Conservation (phyloP, 2,113 vertebrate species). For the Petaurus breviceps region DNA sequence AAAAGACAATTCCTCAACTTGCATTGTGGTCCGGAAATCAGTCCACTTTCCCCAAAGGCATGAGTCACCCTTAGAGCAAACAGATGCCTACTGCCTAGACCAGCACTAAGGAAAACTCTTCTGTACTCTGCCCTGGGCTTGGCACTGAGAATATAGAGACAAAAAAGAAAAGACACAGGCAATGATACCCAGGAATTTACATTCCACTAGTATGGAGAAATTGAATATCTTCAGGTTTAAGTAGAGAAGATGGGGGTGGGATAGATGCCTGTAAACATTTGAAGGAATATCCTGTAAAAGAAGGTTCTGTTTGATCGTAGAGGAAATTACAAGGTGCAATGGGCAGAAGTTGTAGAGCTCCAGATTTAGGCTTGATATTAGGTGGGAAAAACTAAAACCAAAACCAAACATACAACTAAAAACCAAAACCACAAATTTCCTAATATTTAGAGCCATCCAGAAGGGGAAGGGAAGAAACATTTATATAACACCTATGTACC, state of each 20-base stretch:
- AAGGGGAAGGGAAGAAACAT: neutral
- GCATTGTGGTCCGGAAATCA: neutral
- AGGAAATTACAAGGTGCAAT: neutral
- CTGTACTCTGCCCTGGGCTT: neutral
- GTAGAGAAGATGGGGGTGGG: neutral
- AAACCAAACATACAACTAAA: neutral
- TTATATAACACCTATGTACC: neutral
- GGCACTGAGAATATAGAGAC: neutral
- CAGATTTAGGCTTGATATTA: neutral
- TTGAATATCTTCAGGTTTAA: neutral
- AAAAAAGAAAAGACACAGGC: neutral
- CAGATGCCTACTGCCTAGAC: neutral
- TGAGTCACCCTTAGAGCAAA: neutral
- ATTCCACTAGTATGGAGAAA: neutral
- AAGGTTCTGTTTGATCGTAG: neutral
- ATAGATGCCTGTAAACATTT: neutral
- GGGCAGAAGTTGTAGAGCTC: neutral
- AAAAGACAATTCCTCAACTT: neutral
- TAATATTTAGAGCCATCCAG: neutral
- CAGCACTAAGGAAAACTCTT: rapidly evolving
- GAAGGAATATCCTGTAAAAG: neutral
- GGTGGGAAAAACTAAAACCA: neutral
- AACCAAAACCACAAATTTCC: neutral
- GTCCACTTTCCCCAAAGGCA: neutral
- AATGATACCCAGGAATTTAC: neutral